Percentiles rank a stretch among this genome's conserved stretches.
Evolutionary conservation across 2,113 vertebrate genomes (phyloP).

Genomic region (Diphyllodes magnificus): DNA sequence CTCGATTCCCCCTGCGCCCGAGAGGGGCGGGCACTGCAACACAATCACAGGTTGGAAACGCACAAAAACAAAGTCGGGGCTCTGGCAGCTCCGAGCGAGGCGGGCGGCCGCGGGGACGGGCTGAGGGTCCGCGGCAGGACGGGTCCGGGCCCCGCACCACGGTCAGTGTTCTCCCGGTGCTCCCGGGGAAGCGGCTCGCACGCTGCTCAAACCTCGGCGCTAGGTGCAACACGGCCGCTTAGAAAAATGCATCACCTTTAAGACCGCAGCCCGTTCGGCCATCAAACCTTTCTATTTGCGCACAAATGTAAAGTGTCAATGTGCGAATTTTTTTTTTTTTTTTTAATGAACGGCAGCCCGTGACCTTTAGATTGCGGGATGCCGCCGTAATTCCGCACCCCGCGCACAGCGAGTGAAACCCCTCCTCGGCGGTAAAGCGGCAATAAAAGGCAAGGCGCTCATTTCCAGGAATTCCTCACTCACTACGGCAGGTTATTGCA

Average conservation of each 20-base stretch:
- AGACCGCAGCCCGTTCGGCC: neutral
- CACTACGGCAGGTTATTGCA: neutral
- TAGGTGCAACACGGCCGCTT: neutral
- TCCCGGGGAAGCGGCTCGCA: neutral
- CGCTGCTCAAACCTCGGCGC: neutral
- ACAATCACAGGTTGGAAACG: conserved; percentile 18
- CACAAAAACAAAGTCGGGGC: neutral
- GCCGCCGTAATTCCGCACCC: neutral
- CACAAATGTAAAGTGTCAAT: neutral
- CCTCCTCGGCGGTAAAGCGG: neutral
- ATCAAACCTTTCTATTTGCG: neutral
- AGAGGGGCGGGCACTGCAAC: conserved; percentile 23
- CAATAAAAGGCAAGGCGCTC: neutral
- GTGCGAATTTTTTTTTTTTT: too few relatives aligned
- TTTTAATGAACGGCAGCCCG: neutral
- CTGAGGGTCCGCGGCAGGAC: neutral
- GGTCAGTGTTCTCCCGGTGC: neutral
- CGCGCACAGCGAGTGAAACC: neutral
- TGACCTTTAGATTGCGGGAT: conserved; percentile 15
- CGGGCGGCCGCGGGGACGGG: neutral
- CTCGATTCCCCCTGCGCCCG: neutral
- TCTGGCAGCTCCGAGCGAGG: neutral
- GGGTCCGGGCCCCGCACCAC: neutral
- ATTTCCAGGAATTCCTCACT: conserved; percentile 37
- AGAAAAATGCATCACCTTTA: neutral